phyloP scores from a whole-genome alignment of 2,888 invertebrate species.

The Spicauda simplicius region DNA sequence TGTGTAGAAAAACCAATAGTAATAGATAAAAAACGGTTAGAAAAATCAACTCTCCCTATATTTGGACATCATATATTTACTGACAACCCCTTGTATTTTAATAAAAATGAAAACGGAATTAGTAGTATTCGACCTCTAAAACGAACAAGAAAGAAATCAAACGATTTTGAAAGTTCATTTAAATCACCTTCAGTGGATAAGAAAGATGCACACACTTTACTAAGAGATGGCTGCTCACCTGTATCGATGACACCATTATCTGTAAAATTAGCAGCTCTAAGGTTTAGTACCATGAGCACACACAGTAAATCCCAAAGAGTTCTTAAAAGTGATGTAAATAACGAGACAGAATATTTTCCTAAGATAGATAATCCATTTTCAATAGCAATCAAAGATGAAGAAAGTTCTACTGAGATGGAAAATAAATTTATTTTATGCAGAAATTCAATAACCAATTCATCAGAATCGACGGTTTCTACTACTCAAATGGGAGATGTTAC shows the following conservation, averaged over 20 bases:
- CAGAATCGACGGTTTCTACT: slow-evolving; percentile 77
- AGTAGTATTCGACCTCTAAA: slow-evolving; percentile 71
- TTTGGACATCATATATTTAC: slow-evolving; percentile 78
- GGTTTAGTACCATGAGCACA: slow-evolving; percentile 82
- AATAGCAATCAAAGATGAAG: slow-evolving; percentile 73
- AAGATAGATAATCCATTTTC: slow-evolving; percentile 76
- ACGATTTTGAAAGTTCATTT: slow-evolving; percentile 76
- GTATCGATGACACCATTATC: slow-evolving; percentile 86
- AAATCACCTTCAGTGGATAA: slow-evolving; percentile 78
- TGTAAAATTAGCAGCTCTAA: slow-evolving; percentile 83
- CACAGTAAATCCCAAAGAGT: slow-evolving; percentile 66
- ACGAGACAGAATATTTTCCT: slow-evolving; percentile 81
- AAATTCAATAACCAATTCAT: slow-evolving; percentile 64
- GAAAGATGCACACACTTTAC: slow-evolving; percentile 67
- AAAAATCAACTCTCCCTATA: slow-evolving; percentile 78
- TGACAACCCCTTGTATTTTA: slow-evolving; percentile 81
- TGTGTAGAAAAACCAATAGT: slow-evolving; percentile 69
- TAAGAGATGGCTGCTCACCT: slow-evolving; percentile 78
- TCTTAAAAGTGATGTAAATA: slow-evolving; percentile 69
- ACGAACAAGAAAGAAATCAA: slow-evolving; percentile 76
- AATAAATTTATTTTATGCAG: slow-evolving; percentile 76
- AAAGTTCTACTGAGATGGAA: slow-evolving; percentile 78
- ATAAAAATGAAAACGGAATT: slow-evolving; percentile 64
- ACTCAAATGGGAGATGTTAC: slow-evolving; percentile 82
- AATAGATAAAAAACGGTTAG: slow-evolving; percentile 53